phyloP scores from a whole-genome alignment of 2,113 vertebrate genomes.

The Microtus oregoni region DNA sequence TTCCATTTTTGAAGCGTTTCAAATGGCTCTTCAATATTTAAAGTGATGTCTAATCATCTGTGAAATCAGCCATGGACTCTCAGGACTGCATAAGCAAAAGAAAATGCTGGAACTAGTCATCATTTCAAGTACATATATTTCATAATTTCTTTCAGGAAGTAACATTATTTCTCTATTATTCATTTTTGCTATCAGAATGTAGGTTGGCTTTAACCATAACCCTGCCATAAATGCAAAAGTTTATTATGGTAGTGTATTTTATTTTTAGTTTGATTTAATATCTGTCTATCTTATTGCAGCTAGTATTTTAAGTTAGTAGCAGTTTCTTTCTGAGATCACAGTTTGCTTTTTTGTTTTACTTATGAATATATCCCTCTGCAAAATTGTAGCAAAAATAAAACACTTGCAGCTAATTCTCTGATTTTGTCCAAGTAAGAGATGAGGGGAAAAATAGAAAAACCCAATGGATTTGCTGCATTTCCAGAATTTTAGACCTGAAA shows the following conservation, averaged over 20 bases:
- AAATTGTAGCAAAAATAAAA: conserved; percentile 1
- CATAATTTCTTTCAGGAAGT: conserved; percentile 64
- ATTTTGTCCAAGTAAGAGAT: background rate
- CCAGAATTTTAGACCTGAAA: background rate
- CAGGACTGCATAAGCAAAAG: conserved; percentile 42
- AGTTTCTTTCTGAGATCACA: background rate
- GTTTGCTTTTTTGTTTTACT: background rate
- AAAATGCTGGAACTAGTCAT: conserved; percentile 60
- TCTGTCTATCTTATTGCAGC: background rate
- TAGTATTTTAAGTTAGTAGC: conserved; percentile 40
- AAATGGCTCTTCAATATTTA: conserved; percentile 63
- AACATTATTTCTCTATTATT: conserved; percentile 53
- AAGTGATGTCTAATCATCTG: conserved; percentile 74
- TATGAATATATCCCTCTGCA: background rate
- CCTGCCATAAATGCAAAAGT: conserved; percentile 3
- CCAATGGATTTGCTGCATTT: background rate
- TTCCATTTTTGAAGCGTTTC: background rate
- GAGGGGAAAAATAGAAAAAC: background rate
- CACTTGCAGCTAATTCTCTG: background rate
- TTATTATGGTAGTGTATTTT: conserved; percentile 60
- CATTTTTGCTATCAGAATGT: conserved; percentile 31
- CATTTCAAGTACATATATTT: conserved; percentile 56
- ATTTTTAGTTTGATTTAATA: conserved; percentile 56
- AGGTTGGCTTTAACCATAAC: conserved; percentile 60
- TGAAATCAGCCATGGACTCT: conserved; percentile 70